Base-by-base conservation (phyloP, 1,140 invertebrate species). In the Diabrotica virgifera region DNA sequence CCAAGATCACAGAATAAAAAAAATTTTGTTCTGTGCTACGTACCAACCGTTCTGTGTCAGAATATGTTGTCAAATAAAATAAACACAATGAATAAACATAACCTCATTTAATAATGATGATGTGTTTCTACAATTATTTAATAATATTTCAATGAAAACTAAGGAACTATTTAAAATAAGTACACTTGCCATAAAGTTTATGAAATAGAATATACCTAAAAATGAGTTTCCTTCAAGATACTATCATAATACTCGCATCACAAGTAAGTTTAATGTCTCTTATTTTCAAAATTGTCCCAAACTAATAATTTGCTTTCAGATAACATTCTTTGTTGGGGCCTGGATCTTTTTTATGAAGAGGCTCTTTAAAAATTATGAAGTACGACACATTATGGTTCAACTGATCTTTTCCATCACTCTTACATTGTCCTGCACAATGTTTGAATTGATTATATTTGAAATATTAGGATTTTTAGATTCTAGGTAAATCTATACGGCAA, bases 391-490 rank as follows among this genome's bases (percentile, higher is more conserved):
- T 66, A 81, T 96, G 54, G 95, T 99, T 6, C 94, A 99, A 78
- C 81, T 99, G 5, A 95, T 99, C 74, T 99, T 99, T 80, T 97
- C 96, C 0, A 86, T 92, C 6, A 99, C 96, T 51, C 97, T 99
- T 80, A 91, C 97, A 5, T 81, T 99, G 5, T 99, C 97, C 11
- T 98, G 97, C 78, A 98, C 95, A 5, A 97, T 99, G 94, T 99
- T 99, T 82, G 97, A 99, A 79, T 83, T 99, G 35, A 99, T 99
- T 66, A 99, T 99, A 79, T 99, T 99, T 85, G 98, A 99, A 85
- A 99, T 99, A 76, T 82, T 98, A 58, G 96, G 91, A 52, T 87
- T 98, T 67, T 81, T 99, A 63, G 93, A 97, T 77, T 80, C 81
- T n/a, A 82, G 74, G 78, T 73, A 77, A 68, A 54, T 70, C 40